Conservation (phyloP, 2,888 invertebrate genomes). For the Boloria euphrosyne region DNA sequence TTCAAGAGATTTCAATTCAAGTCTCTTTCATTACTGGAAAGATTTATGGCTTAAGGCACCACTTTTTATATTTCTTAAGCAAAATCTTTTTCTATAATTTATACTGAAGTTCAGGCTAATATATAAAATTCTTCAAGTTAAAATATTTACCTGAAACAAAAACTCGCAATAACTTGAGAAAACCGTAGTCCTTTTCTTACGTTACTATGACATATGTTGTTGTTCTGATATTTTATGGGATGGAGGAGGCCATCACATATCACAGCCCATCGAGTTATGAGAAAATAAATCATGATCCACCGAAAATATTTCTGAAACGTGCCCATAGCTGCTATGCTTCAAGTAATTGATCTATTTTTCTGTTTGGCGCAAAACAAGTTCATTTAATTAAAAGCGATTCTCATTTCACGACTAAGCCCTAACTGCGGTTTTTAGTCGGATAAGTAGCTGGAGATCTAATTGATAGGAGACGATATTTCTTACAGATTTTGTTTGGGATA, state of each 20-base stretch:
- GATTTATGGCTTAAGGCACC: constrained; percentile 15
- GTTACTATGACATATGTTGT: constrained; percentile 36
- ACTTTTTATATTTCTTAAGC: neutral
- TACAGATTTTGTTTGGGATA: neutral
- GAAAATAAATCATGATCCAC: constrained; percentile 34
- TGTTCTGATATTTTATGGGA: constrained; percentile 39
- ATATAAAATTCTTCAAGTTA: neutral
- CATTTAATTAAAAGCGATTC: constrained; percentile 28
- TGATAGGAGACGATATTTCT: constrained; percentile 15
- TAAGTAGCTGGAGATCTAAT: constrained; percentile 24
- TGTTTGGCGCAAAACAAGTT: constrained; percentile 17
- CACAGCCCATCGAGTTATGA: constrained; percentile 39
- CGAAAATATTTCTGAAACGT: constrained; percentile 29
- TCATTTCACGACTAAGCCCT: constrained; percentile 10
- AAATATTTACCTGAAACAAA: constrained; percentile 10
- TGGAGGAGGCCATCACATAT: constrained; percentile 35
- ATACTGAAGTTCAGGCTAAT: neutral
- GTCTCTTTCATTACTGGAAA: constrained; percentile 17
- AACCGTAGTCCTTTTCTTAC: constrained; percentile 29
- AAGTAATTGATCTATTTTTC: constrained; percentile 19
- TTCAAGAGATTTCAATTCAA: constrained; percentile 19
- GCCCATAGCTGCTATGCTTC: constrained; percentile 21
- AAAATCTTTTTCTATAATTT: constrained; percentile 1
- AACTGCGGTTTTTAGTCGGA: constrained; percentile 27
- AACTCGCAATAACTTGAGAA: constrained; percentile 13